Conservation (phyloP, 2,797 vertebrate genomes). For the Channallabes apus region DNA sequence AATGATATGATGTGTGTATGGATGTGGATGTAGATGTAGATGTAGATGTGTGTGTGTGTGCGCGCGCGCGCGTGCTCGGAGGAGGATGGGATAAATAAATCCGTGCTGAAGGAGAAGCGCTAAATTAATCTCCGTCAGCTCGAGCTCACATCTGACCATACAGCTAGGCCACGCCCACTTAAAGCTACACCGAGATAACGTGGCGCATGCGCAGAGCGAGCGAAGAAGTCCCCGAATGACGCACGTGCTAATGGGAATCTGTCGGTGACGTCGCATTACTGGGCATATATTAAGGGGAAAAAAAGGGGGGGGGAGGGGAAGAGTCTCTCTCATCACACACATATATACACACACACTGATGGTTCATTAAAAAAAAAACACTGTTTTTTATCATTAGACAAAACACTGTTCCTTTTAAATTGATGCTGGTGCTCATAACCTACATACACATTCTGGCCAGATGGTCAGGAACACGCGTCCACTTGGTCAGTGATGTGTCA, state of each 20-base stretch:
- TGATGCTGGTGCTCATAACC: not conserved
- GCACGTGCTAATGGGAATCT: not conserved
- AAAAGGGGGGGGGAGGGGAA: too few relatives aligned
- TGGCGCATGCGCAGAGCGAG: constrained; percentile 4
- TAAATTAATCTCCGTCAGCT: constrained; percentile 18
- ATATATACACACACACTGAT: not conserved
- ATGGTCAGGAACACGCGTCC: not conserved
- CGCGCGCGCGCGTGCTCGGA: not conserved
- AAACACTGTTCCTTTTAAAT: too few relatives aligned
- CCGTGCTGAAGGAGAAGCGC: not conserved
- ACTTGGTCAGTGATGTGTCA: not conserved
- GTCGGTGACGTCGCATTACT: not conserved
- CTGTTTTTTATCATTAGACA: too few relatives aligned
- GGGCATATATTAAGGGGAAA: not conserved
- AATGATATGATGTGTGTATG: not conserved
- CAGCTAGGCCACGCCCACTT: constrained; percentile 8
- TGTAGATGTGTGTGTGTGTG: not conserved
- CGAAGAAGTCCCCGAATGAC: constrained; percentile 16
- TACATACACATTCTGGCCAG: not conserved
- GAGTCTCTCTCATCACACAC: too few relatives aligned
- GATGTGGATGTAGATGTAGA: not conserved
- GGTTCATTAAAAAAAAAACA: too few relatives aligned
- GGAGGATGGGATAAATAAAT: not conserved
- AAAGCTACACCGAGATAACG: not conserved
- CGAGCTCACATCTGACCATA: constrained; percentile 24